phyloP scores from a whole-genome alignment of 2,113 vertebrate species.

The Psittacara wagleri region DNA sequence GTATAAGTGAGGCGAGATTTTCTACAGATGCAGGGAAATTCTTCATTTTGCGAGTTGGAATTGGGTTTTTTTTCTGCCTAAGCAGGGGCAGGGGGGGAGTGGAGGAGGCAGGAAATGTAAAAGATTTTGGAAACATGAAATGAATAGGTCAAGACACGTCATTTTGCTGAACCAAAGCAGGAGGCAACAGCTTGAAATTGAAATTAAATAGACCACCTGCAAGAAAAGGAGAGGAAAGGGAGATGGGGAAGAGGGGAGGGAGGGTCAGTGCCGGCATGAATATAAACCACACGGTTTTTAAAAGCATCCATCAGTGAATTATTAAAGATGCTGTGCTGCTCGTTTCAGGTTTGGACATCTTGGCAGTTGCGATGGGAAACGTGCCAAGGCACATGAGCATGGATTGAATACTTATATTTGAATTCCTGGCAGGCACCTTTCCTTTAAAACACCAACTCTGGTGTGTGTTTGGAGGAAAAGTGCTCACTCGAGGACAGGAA shows the following conservation, averaged over 20 bases:
- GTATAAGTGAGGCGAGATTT: conserved; percentile 61
- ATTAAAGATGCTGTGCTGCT: conserved; percentile 57
- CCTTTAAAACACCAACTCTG: neutral
- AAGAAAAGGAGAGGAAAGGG: conserved; percentile 64
- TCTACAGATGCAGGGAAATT: conserved; percentile 34
- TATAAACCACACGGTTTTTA: conserved; percentile 63
- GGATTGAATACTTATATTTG: conserved; percentile 33
- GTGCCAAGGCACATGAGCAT: conserved; percentile 56
- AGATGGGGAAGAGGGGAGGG: conserved; percentile 15
- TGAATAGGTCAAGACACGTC: conserved; percentile 57
- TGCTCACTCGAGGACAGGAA: neutral
- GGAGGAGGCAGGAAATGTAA: conserved; percentile 63
- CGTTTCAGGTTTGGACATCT: conserved; percentile 65
- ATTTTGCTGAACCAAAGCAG: conserved; percentile 65
- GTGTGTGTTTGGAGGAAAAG: conserved; percentile 42
- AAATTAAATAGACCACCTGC: conserved; percentile 74
- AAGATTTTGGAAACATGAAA: conserved; percentile 69
- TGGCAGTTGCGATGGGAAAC: conserved; percentile 46
- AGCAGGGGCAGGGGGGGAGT: neutral
- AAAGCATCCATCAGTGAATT: conserved; percentile 61
- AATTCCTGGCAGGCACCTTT: conserved; percentile 63
- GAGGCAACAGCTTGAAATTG: conserved; percentile 59
- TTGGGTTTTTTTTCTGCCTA: neutral
- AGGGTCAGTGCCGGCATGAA: conserved; percentile 53
- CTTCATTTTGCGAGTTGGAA: conserved; percentile 1